These are phyloP conservation scores for Dyspetes luteomarginatus DNA, from an alignment of 2,888 invertebrate species.

Conservation along the genomic window DNA sequence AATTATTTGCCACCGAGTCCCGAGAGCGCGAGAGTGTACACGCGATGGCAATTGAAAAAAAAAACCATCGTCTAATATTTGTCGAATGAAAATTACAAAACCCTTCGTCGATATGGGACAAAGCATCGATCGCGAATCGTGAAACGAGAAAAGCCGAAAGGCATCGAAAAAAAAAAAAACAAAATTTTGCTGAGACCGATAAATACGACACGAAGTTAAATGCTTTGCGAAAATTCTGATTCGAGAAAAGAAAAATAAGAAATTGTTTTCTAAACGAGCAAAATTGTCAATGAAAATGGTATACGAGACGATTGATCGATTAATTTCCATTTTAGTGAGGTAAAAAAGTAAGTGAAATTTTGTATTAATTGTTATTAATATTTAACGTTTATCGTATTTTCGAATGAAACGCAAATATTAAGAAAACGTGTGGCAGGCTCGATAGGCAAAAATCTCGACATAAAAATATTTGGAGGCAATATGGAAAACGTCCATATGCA, in stretches of 20 bases:
- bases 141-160: neutral
- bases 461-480: too few species aligned
- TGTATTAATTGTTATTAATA: too few species aligned
- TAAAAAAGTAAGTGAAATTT: neutral
- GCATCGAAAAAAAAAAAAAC: neutral
- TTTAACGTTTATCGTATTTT: too few species aligned
- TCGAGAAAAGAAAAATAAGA: neutral
- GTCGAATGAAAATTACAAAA: slow-evolving; percentile 1
- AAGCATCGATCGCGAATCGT: neutral
- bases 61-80: neutral
- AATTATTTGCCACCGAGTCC: neutral
- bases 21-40: neutral
- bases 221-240: neutral
- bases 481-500: too few species aligned
- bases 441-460: too few species aligned
- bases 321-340: neutral
- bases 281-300: neutral
- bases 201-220: neutral
- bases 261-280: neutral
- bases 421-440: too few species aligned
- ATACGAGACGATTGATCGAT: neutral
- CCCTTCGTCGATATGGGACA: neutral
- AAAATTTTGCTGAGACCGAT: neutral
- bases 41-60: neutral
- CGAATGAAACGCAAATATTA: too few species aligned